A percentile compares a stretch with the other conserved stretches of the same genome.
phyloP scores from a whole-genome alignment of 1,140 invertebrate genomes.

The Linepithema humile region DNA sequence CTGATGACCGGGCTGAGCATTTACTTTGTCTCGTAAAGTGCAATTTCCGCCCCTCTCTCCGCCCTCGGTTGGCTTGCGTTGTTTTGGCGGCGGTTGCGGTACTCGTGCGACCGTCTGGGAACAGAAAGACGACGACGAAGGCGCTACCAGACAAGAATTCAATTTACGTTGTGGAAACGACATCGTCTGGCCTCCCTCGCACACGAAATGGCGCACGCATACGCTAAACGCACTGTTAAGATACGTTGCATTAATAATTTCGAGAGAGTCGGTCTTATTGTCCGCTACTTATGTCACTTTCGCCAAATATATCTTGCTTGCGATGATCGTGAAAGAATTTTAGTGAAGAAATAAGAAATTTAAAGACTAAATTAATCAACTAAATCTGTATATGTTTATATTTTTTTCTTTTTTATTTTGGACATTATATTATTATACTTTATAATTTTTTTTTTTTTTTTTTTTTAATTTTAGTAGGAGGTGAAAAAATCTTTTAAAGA shows the following conservation, averaged over 20 bases:
- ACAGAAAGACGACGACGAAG: slow-evolving; percentile 42
- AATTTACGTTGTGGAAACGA: slow-evolving; percentile 61
- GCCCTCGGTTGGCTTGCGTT: slow-evolving; percentile 5
- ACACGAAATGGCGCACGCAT: background rate
- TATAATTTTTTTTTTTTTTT: too few relatives aligned
- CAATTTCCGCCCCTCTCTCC: background rate
- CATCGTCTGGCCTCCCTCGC: background rate
- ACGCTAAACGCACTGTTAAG: background rate
- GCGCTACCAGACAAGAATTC: slow-evolving; percentile 59
- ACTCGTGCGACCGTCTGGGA: slow-evolving; percentile 12
- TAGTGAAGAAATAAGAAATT: background rate
- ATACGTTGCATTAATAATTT: background rate
- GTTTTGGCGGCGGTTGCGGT: slow-evolving; percentile 52
- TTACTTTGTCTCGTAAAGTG: slow-evolving; percentile 49
- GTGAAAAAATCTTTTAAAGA: background rate
- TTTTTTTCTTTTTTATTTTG: background rate
- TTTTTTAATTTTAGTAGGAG: background rate
- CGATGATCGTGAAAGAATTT: background rate
- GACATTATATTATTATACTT: background rate
- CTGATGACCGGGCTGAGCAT: slow-evolving; percentile 19
- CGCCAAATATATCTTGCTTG: background rate
- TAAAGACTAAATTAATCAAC: too few relatives aligned
- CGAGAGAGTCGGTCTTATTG: background rate
- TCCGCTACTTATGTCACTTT: background rate
- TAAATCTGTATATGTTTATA: background rate